These are phyloP conservation scores for Prunella strophiata DNA, from an alignment of 2,797 vertebrate genomes.

Conservation along the genomic window DNA sequence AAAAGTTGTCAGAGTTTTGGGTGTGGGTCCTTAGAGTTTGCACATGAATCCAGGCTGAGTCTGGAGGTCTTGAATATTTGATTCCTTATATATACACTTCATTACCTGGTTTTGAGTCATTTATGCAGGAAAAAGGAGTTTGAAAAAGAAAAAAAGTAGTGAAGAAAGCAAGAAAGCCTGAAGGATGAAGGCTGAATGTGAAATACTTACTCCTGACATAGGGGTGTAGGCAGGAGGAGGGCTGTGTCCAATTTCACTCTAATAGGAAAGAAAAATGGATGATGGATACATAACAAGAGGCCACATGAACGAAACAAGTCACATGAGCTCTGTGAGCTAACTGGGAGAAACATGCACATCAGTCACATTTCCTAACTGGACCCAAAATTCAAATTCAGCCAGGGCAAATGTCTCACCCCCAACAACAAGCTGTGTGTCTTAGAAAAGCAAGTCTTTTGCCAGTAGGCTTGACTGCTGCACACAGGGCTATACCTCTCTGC, in stretches of 20 bases:
- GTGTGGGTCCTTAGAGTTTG: not conserved
- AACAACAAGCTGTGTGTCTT: not conserved
- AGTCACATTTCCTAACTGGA: constrained; percentile 19
- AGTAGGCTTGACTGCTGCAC: not conserved
- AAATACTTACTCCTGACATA: constrained; percentile 85
- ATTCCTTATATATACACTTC: not conserved
- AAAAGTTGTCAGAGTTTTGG: not conserved
- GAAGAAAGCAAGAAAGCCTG: constrained; percentile 49
- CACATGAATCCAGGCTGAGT: not conserved
- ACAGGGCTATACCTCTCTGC: not conserved
- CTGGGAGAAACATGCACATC: constrained; percentile 56
- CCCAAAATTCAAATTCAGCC: not conserved
- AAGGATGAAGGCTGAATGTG: constrained; percentile 71
- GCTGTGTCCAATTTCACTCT: constrained; percentile 86
- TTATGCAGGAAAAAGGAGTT: constrained; percentile 7
- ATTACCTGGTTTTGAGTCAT: constrained; percentile 30
- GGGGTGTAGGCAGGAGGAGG: constrained; percentile 84
- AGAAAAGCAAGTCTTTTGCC: not conserved
- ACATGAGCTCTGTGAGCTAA: constrained; percentile 66
- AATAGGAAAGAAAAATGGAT: constrained; percentile 85
- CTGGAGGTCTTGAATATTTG: not conserved
- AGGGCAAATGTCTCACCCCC: not conserved
- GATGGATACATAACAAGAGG: constrained; percentile 77
- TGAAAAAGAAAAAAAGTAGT: constrained; percentile 5
- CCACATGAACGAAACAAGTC: constrained; percentile 73